Percentiles rank a stretch among this genome's conserved stretches.
phyloP scores from a whole-genome alignment of 2,797 vertebrate genomes.

The Enteromius trimaculatus region DNA sequence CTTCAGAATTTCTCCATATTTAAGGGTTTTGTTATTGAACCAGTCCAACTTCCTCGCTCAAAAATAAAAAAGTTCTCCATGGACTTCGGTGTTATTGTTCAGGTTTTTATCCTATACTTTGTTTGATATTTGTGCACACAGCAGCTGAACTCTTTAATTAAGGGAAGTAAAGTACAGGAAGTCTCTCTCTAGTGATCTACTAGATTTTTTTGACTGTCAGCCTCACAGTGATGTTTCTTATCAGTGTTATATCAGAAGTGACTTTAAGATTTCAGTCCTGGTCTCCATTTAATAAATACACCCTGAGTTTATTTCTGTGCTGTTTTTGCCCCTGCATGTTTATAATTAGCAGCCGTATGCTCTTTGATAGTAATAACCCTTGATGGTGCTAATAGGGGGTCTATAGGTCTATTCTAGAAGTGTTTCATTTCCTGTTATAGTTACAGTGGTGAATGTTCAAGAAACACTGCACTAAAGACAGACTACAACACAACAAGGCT shows the following conservation, averaged over 20 bases:
- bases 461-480: neutral
- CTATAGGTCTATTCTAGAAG: slow-evolving; percentile 54
- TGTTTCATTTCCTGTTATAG: slow-evolving; percentile 64
- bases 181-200: neutral
- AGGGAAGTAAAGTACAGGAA: neutral
- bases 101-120: neutral
- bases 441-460: slow-evolving; percentile 59
- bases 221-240: neutral
- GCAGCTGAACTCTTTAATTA: neutral
- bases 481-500: neutral
- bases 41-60: neutral
- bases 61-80: neutral
- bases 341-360: slow-evolving; percentile 45
- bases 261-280: neutral
- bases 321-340: slow-evolving; percentile 34
- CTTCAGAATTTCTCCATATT: neutral
- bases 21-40: neutral
- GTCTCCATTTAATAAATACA: neutral
- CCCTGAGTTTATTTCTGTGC: slow-evolving; percentile 1
- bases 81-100: neutral
- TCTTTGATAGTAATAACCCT: slow-evolving; percentile 61
- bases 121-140: neutral
- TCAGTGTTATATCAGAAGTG: neutral
- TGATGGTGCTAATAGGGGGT: slow-evolving; percentile 52
- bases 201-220: neutral